Base-by-base conservation (phyloP, 2,113 vertebrate genomes). In the Pampusana beccarii region DNA sequence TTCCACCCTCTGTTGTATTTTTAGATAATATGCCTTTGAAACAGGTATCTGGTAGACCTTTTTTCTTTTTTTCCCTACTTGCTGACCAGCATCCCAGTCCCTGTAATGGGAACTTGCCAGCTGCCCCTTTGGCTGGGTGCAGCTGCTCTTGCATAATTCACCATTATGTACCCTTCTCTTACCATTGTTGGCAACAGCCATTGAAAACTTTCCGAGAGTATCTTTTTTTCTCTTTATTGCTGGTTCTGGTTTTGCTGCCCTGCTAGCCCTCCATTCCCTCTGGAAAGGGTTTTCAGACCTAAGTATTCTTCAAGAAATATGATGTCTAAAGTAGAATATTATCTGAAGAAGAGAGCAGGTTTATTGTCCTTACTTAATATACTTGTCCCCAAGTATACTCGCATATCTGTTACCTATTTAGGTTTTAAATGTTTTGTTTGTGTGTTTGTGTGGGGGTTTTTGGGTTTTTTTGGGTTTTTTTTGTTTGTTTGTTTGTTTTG, bases 331-430 rank as follows among this genome's bases (percentile, higher is more conserved):
- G 24, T 29, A 20, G 36, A 93, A 83, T 86, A 94, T 33, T 86
- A 67, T 69, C 80, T 88, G 50, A 81, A 93, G 85, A 90, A 94
- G 51, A 80, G 1, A 40, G 31, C 16, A 66, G 42, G 28, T 57
- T 93, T 91, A 61, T 84, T 88, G 57, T 83, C 61, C 48, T 80
- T 86, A 80, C 26, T 56, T 80, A 54, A 62, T 60, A 44, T 42
- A 86, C 33, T 67, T 72, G 50, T 78, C 24, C 56, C 12, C 36
- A 67, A 36, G 31, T 78, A 79, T 57, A 33, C 42, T 80, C 82
- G 28, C 3, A 5, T 86, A 88, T 67, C 87, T 94, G 83, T 84
- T 78, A 73, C 33, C 8, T 77, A 66, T 86, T 80, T 90, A n/a
- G 14, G 10, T 66, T 74, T 71, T 78, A 67, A 79, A 56, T 24